A percentile compares a stretch with the other conserved stretches of the same genome.
phyloP scores from a whole-genome alignment of 2,888 invertebrate genomes.

The Melieria picta region DNA sequence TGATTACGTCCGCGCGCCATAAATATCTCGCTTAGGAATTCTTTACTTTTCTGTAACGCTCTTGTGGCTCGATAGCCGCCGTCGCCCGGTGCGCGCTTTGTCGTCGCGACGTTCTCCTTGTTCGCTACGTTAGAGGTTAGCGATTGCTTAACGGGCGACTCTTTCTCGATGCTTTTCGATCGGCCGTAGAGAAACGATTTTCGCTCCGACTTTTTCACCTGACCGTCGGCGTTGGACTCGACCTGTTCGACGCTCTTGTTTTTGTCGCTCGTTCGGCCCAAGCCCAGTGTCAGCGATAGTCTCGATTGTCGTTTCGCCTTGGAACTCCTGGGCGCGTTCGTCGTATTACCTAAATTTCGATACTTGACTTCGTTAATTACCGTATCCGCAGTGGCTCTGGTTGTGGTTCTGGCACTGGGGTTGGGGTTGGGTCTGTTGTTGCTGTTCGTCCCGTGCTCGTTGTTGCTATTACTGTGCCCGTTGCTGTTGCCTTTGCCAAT shows the following conservation, averaged over 20 bases:
- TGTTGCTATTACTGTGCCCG: constrained; percentile 24
- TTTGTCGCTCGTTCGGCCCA: constrained; percentile 26
- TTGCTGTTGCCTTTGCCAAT: constrained; percentile 31
- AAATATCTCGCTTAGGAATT: constrained; percentile 61
- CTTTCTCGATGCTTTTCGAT: constrained; percentile 29
- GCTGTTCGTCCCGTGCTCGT: constrained; percentile 28
- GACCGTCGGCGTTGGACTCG: constrained; percentile 30
- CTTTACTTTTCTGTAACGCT: constrained; percentile 58
- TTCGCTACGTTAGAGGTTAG: constrained; percentile 7
- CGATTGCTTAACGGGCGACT: constrained; percentile 19
- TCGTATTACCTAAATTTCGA: constrained; percentile 42
- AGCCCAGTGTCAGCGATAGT: constrained; percentile 49
- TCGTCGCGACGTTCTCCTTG: constrained; percentile 7
- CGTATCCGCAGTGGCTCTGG: constrained; percentile 40
- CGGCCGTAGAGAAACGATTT: constrained; percentile 31
- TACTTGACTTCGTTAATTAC: constrained; percentile 48
- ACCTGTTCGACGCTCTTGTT: constrained; percentile 25
- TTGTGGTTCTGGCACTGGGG: constrained; percentile 34
- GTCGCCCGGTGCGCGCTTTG: constrained; percentile 10
- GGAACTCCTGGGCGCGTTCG: constrained; percentile 28
- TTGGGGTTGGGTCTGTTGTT: constrained; percentile 15
- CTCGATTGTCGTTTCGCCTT: constrained; percentile 54
- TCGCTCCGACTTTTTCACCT: constrained; percentile 9
- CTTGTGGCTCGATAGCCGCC: constrained; percentile 36
- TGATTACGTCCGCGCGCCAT: constrained; percentile 66